Conservation (phyloP, 1,140 invertebrate species). For the Lucilia cuprina region DNA sequence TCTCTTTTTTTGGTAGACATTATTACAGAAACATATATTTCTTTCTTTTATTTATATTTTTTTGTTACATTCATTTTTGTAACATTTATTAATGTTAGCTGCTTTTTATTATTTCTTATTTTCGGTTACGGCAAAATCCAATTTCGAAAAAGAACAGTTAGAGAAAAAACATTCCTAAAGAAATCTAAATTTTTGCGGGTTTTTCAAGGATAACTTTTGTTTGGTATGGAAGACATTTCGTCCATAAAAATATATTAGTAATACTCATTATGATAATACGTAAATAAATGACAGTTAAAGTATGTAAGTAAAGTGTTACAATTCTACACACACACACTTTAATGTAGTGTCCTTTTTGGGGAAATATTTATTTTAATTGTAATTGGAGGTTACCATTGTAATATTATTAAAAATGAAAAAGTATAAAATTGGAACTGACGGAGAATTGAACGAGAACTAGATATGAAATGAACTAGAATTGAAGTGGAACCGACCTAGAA, state of each 20-base stretch:
- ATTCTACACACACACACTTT: too few relatives aligned
- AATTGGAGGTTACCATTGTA: too few relatives aligned
- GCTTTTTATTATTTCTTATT: not conserved
- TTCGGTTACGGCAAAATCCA: not conserved
- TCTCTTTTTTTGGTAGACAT: too few relatives aligned
- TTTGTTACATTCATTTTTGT: not conserved
- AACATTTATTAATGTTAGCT: constrained; percentile 15
- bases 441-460: too few relatives aligned
- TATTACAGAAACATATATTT: too few relatives aligned
- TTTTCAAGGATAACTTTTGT: not conserved
- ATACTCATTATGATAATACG: constrained; percentile 61
- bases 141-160: not conserved
- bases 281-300: constrained; percentile 58
- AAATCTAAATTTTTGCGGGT: not conserved
- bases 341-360: too few relatives aligned
- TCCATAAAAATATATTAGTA: constrained; percentile 59
- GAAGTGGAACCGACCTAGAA: too few relatives aligned
- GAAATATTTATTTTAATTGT: too few relatives aligned
- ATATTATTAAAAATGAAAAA: too few relatives aligned
- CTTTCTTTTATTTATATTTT: not conserved
- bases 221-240: not conserved
- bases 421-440: too few relatives aligned
- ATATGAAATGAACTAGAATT: too few relatives aligned
- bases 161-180: too few relatives aligned
- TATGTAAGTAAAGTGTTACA: not conserved